A percentile compares a stretch with the other conserved stretches of the same genome.
Conservation (phyloP, 2,797 vertebrate species). For the Eptatretus atami region DNA sequence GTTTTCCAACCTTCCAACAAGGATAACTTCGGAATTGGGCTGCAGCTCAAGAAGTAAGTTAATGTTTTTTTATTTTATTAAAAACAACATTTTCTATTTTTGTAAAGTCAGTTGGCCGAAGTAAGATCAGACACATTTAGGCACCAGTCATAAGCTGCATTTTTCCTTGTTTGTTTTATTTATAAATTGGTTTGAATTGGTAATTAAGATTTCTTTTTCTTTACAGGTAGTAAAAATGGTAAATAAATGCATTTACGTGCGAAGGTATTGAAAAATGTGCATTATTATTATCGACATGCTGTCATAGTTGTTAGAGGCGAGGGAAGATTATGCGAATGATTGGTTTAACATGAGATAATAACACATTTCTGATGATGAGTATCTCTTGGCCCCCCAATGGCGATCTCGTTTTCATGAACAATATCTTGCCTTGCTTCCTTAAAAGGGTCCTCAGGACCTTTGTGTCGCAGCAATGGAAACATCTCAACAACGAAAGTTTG, state of each 20-base stretch:
- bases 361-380: conserved; percentile 7
- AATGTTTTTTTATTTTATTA: background rate
- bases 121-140: too few relatives aligned
- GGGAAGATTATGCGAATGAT: too few relatives aligned
- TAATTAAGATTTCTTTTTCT: too few relatives aligned
- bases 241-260: too few relatives aligned
- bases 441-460: conserved; percentile 75
- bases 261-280: too few relatives aligned
- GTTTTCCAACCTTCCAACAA: conserved; percentile 96
- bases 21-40: conserved; percentile 70
- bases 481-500: conserved; percentile 93
- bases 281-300: too few relatives aligned
- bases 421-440: conserved; percentile 1
- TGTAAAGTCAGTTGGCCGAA: too few relatives aligned
- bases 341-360: background rate
- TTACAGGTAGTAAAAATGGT: too few relatives aligned
- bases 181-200: too few relatives aligned
- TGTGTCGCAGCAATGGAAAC: conserved; percentile 94
- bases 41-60: conserved; percentile 88
- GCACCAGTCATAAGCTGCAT: too few relatives aligned
- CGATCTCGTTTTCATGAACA: too few relatives aligned
- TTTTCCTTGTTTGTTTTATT: too few relatives aligned
- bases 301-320: background rate
- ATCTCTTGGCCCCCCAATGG: background rate
- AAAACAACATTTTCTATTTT: background rate